Evolutionary conservation across 2,113 vertebrate genomes (phyloP).

Genomic region (Festucalex cinctus): DNA sequence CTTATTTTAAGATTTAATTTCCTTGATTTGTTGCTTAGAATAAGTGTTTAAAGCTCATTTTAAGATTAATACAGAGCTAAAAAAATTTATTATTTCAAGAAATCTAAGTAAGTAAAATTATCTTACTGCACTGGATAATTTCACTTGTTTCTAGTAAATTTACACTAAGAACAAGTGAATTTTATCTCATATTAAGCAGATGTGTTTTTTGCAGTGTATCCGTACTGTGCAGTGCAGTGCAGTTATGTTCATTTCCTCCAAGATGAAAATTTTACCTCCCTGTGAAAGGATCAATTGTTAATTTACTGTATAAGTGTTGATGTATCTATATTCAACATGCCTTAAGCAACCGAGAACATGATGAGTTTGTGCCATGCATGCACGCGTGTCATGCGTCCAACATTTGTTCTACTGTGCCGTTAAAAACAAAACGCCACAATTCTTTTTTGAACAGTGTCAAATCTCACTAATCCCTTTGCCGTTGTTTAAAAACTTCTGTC

Average conservation of each 20-base stretch:
- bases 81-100: too few species aligned
- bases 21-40: too few species aligned
- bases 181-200: too few species aligned
- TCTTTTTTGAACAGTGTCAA: conserved; percentile 23
- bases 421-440: conserved; percentile 6
- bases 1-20: too few species aligned
- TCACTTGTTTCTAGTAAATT: too few species aligned
- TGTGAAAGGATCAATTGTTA: conserved; percentile 51
- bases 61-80: too few species aligned
- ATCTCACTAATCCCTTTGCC: conserved; percentile 12
- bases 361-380: conserved; percentile 21
- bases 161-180: too few species aligned
- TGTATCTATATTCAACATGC: conserved; percentile 40
- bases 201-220: too few species aligned
- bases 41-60: too few species aligned
- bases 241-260: neutral
- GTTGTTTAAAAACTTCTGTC: conserved; percentile 7
- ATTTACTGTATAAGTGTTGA: conserved; percentile 53
- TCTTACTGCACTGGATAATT: too few species aligned
- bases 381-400: conserved; percentile 19
- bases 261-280: conserved; percentile 23
- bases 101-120: too few species aligned
- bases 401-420: conserved; percentile 12
- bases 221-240: neutral
- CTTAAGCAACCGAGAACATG: conserved; percentile 32